phyloP scores from a whole-genome alignment of 2,113 vertebrate species.

The Stegostoma tigrinum region DNA sequence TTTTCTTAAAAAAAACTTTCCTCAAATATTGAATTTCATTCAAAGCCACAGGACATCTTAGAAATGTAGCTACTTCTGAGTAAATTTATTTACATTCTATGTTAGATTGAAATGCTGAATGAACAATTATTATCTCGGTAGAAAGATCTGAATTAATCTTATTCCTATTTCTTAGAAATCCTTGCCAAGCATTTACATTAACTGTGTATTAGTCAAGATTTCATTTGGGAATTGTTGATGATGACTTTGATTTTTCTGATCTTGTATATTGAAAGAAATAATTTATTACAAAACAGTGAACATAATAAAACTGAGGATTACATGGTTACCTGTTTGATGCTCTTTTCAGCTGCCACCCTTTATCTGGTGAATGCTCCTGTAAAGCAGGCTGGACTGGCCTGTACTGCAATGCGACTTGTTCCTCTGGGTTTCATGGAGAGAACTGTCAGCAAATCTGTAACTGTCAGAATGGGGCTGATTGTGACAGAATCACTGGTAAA shows the following conservation, averaged over 20 bases:
- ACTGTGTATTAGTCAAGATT: not conserved
- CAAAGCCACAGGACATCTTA: not conserved
- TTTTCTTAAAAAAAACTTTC: not conserved
- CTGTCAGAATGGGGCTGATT: constrained; percentile 86
- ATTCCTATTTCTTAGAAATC: not conserved
- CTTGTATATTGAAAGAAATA: not conserved
- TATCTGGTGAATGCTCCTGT: constrained; percentile 90
- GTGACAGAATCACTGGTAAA: constrained; percentile 75
- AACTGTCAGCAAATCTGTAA: constrained; percentile 72
- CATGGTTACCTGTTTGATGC: constrained; percentile 34
- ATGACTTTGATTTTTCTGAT: not conserved
- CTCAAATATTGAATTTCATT: not conserved
- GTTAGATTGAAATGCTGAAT: not conserved
- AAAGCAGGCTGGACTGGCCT: constrained; percentile 83
- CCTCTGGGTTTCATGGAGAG: constrained; percentile 73
- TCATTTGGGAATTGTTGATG: not conserved
- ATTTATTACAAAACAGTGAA: no score
- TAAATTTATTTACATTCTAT: not conserved
- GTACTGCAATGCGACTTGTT: constrained; percentile 90
- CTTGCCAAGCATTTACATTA: not conserved
- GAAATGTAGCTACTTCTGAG: not conserved
- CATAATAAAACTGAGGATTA: not conserved
- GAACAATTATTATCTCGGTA: not conserved
- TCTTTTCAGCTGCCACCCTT: constrained; percentile 78
- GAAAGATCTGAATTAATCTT: not conserved